Base-by-base conservation (phyloP, 2,113 vertebrate species). In the Proteles cristata region DNA sequence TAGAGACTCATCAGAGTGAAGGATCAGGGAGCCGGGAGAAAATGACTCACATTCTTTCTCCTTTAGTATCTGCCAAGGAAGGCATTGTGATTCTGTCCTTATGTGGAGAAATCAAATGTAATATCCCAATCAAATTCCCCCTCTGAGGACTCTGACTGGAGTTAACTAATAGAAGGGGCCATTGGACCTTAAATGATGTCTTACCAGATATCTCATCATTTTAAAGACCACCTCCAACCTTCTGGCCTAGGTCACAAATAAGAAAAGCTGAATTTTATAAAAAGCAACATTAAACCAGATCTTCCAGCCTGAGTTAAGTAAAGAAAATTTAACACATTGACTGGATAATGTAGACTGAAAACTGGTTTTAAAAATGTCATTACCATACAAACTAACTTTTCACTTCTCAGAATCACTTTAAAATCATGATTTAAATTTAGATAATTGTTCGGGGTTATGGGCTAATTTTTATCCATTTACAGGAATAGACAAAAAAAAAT, bases 81-180 rank as follows among this genome's bases (percentile, higher is more conserved):
- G 19, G 77, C 65, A 26, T 71, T 93, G 88, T 66, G 85, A 87
- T 73, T 93, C 89, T 63, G 35, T 68, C 89, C 69, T 93, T 68
- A 53, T 28, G 35, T 76, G 73, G 79, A 87, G 61, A 82, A 93
- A 94, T 90, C 88, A 94, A 94, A 77, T n/a, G n/a, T 55, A 69
- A 31, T 31, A 58, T 39, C 66, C 73, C 84, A 82, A 73, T 31
- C 85, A 66, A 26, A 77, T 87, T 55, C 94, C 43, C 69, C 74
- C 1, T 4, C 74, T 55, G 45, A 86, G 84, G 28, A 65, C 33
- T 26, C 1, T 23, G 43, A 31, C 33, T 39, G 25, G 90, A 68
- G 6, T 58, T 53, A 53, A 48, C 33, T 25, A 96, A 48, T 53
- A 61, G 23, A 28, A 14, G 23, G 33, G 23, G 5, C 53, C 68